Conservation (phyloP, 2,888 invertebrate genomes). For the Philhelius pedissequus region DNA sequence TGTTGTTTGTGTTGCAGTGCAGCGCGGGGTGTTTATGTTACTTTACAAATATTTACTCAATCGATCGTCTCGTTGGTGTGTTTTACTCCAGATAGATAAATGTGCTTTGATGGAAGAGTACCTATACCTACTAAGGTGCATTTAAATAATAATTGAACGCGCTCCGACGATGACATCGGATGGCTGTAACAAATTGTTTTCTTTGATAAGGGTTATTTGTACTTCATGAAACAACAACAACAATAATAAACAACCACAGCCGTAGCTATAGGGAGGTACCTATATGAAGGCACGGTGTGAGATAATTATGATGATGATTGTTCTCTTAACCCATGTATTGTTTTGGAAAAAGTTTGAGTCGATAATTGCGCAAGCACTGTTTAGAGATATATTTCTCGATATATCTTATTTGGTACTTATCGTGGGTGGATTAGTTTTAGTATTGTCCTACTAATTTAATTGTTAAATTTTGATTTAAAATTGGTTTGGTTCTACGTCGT, state of each 20-base stretch:
- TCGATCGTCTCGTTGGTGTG: conserved; percentile 47
- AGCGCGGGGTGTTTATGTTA: neutral
- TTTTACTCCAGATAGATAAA: conserved; percentile 64
- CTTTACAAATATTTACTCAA: conserved; percentile 47
- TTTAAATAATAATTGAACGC: conserved; percentile 21
- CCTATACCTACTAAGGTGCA: neutral
- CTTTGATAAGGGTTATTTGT: conserved; percentile 8
- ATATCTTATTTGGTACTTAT: too few relatives aligned
- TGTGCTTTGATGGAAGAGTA: neutral
- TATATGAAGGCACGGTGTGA: too few relatives aligned
- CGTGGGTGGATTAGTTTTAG: too few relatives aligned
- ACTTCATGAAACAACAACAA: neutral
- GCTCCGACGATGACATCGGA: conserved; percentile 28
- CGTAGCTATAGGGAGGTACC: neutral
- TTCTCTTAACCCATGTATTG: too few relatives aligned
- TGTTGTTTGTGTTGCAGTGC: conserved; percentile 18
- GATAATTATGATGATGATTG: too few relatives aligned
- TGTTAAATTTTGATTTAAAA: too few relatives aligned
- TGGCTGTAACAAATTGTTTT: neutral
- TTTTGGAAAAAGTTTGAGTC: too few relatives aligned
- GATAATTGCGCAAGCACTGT: too few relatives aligned
- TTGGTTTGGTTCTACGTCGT: too few relatives aligned
- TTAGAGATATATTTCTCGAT: too few relatives aligned
- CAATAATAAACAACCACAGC: neutral
- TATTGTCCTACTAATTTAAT: too few relatives aligned